These are phyloP conservation scores for Aspidiotus rigidus DNA, from an alignment of 2,888 invertebrate genomes.

Conservation along the genomic window DNA sequence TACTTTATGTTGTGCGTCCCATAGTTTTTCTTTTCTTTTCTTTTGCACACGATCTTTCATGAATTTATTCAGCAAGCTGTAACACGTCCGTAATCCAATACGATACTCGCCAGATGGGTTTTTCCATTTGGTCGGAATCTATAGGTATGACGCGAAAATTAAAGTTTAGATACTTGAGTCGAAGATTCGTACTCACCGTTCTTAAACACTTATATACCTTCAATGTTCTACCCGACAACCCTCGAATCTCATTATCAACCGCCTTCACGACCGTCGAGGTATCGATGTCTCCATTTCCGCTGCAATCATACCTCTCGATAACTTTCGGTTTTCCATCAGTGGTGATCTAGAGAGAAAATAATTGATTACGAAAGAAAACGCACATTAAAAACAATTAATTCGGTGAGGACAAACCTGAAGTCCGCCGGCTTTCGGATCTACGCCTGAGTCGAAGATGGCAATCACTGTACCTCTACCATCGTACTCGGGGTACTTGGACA, in stretches of 20 bases:
- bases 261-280: constrained; percentile 65
- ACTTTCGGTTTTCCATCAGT: constrained; percentile 84
- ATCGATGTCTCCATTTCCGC: constrained; percentile 94
- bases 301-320: constrained; percentile 88
- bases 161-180: neutral
- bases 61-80: constrained; percentile 62
- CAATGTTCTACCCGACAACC: constrained; percentile 76
- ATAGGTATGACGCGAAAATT: constrained; percentile 18
- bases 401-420: constrained; percentile 59
- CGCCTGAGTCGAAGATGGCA: constrained; percentile 94
- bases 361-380: neutral
- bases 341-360: constrained; percentile 56
- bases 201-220: constrained; percentile 52
- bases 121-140: constrained; percentile 73
- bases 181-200: neutral
- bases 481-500: constrained; percentile 77
- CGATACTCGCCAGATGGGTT: constrained; percentile 79
- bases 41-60: constrained; percentile 71
- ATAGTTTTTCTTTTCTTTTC: constrained; percentile 68
- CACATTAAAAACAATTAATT: neutral
- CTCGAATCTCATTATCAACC: constrained; percentile 67
- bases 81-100: constrained; percentile 76
- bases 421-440: constrained; percentile 92
- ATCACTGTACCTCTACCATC: constrained; percentile 88
- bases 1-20: constrained; percentile 75